Evolutionary conservation across 1,140 invertebrate species (phyloP), one percentile per base, ranked within the genome.

Genomic region (Manduca sexta): DNA sequence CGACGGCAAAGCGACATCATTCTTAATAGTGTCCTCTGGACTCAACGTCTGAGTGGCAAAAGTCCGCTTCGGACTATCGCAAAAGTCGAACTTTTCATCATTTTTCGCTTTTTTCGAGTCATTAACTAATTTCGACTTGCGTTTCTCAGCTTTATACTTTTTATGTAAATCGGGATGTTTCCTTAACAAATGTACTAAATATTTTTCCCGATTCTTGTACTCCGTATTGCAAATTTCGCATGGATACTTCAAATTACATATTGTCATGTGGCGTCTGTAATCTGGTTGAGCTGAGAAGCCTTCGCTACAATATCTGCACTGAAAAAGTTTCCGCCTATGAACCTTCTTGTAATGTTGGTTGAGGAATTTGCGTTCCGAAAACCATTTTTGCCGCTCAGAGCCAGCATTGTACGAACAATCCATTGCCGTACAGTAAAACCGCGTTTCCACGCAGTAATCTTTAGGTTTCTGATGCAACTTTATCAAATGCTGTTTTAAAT

Each of bases 321-420:
- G 2, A 0, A 64, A 35, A 3, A 49, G 41, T 39, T 74, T 75
- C 1, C 26, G 38, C 17, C 40, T 64, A 40, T 84, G 81, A 0
- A 82, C 70, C 56, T 82, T 84, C 15, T 63, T 74, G 1, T 54
- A 64, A 34, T 82, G 81, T 51, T 82, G 78, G 21, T 82, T 84
- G 0, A 82, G 39, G n/a, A 56, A 66, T 49, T 82, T 82, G 1
- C 78, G 51, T 0, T 56, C 66, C 0, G 51, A 42, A 4, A 84
- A 82, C 29, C 45, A 66, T 57, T 81, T 82, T 26, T 26, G 4
- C 0, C 56, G 55, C 13, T 35, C 35, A 0, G 60, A 65, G 15
- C 54, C 40, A 0, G 60, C 30, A 18, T 66, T 30, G 21, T 82
- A 82, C 0, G 37, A 1, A 18, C 80, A 84, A 2, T 58, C 44